Conservation (phyloP, 2,888 invertebrate species). For the Drosophila sordidapex region DNA sequence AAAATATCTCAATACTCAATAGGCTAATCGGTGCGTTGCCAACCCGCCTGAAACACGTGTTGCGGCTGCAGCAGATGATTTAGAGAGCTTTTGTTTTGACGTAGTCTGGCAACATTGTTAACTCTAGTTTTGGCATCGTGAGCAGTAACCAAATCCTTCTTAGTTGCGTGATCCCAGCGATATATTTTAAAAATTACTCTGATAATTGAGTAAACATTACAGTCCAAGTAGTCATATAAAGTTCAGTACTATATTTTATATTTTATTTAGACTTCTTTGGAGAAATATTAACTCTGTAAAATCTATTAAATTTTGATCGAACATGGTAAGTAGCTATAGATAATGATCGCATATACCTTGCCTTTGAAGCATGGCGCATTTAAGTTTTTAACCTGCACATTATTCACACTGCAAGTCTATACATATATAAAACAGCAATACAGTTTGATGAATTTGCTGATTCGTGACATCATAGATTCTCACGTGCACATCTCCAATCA, state of each 20-base stretch:
- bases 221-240: background rate
- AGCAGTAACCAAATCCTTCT: background rate
- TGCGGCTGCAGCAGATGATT: conserved; percentile 36
- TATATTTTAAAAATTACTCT: background rate
- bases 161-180: background rate
- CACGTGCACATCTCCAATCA: conserved; percentile 50
- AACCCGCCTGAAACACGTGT: conserved; percentile 41
- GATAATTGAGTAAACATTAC: no score
- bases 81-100: conserved; percentile 9
- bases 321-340: background rate
- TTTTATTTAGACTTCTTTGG: background rate
- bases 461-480: conserved; percentile 2
- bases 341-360: background rate
- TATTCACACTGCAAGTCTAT: background rate
- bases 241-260: background rate
- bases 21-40: conserved; percentile 23
- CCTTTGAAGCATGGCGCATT: no score
- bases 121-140: conserved; percentile 32
- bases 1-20: background rate
- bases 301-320: background rate
- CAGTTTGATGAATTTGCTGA: background rate
- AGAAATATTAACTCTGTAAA: background rate
- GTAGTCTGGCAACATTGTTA: conserved; percentile 29
- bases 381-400: background rate
- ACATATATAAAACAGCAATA: background rate